These are phyloP conservation scores for Spheniscus mendiculus DNA, from an alignment of 2,113 vertebrate genomes.

Conservation along the genomic window DNA sequence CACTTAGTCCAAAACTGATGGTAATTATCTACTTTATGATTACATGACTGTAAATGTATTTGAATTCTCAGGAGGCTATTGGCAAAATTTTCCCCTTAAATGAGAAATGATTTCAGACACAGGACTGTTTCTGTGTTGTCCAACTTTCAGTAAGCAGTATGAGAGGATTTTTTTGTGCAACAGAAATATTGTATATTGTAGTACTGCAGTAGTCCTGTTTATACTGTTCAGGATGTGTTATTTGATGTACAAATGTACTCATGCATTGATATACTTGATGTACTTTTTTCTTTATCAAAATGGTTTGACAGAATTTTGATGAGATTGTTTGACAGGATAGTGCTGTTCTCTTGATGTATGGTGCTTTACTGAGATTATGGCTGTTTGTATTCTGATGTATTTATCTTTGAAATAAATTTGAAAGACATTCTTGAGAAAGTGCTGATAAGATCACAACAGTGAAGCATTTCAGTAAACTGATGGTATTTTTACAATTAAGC, in stretches of 20 bases:
- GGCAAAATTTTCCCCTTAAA: not conserved
- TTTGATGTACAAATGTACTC: not conserved
- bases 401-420: constrained; percentile 28
- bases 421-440: not conserved
- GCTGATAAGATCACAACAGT: not conserved
- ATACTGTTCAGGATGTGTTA: not conserved
- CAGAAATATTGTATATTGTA: not conserved
- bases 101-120: not conserved
- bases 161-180: not conserved
- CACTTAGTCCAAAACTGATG: no score
- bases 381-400: not conserved
- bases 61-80: not conserved
- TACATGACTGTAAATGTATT: not conserved
- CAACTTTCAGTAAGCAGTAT: not conserved
- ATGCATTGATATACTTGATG: not conserved
- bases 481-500: not conserved
- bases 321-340: not conserved
- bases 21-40: not conserved
- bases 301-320: constrained; percentile 39
- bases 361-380: constrained; percentile 5
- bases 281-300: constrained; percentile 21
- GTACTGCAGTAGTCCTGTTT: not conserved
- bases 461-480: not conserved
- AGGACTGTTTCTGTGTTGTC: not conserved
- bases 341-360: not conserved